A percentile compares a stretch with the other conserved stretches of the same genome.
phyloP scores from a whole-genome alignment of 1,140 invertebrate species.

The Drosophila paulistorum region DNA sequence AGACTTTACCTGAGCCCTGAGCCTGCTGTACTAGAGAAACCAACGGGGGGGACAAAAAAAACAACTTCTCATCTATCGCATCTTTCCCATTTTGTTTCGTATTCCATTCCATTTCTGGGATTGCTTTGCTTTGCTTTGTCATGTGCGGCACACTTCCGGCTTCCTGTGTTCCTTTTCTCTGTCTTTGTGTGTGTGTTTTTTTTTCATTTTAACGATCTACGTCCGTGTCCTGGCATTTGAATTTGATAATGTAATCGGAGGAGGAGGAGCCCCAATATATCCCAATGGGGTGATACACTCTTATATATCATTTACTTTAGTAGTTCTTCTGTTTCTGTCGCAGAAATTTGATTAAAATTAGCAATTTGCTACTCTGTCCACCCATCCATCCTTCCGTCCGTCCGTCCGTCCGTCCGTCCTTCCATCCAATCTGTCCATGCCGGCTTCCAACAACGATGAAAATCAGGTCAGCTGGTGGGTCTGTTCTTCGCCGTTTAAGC shows the following conservation, averaged over 20 bases:
- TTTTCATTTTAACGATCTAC: constrained; percentile 29
- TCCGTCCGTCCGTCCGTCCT: neutral
- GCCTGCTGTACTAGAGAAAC: neutral
- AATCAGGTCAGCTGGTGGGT: constrained; percentile 67
- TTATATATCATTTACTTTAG: constrained; percentile 28
- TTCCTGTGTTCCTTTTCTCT: constrained; percentile 47
- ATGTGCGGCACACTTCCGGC: constrained; percentile 75
- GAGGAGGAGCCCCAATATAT: neutral
- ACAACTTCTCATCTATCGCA: constrained; percentile 32
- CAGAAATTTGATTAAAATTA: constrained; percentile 75
- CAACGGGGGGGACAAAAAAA: neutral
- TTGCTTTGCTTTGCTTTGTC: constrained; percentile 43
- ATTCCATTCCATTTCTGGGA: constrained; percentile 39
- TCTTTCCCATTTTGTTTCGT: constrained; percentile 34
- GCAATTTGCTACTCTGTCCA: constrained; percentile 24
- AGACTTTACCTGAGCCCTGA: constrained; percentile 1
- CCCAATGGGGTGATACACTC: neutral
- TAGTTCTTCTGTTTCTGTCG: constrained; percentile 25
- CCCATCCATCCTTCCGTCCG: too few species aligned
- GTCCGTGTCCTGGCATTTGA: constrained; percentile 24
- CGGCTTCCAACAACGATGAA: constrained; percentile 45
- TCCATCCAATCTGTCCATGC: constrained; percentile 28
- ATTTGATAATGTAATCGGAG: constrained; percentile 9
- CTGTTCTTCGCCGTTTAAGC: constrained; percentile 39
- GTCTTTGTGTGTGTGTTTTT: neutral